These are phyloP conservation scores for Drosophila quinaria DNA, from an alignment of 2,888 invertebrate species.

Conservation along the genomic window DNA sequence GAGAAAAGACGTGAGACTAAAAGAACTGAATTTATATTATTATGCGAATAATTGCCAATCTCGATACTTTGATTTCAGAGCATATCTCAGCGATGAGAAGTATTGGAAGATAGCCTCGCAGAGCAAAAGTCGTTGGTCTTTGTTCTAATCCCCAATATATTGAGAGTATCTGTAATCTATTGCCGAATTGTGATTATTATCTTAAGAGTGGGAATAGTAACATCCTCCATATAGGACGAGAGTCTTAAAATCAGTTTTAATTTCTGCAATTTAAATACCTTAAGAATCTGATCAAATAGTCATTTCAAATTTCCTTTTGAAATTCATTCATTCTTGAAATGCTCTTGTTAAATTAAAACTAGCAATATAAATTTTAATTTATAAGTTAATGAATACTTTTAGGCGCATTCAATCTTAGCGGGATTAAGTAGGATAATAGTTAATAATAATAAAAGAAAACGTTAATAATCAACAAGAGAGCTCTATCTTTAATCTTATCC, in stretches of 20 bases:
- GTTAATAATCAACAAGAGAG: too few species aligned
- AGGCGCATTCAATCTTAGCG: too few species aligned
- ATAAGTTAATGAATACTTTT: too few species aligned
- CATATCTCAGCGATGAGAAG: conserved; percentile 87
- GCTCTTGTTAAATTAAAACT: background rate
- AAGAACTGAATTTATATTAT: background rate
- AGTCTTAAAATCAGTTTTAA: background rate
- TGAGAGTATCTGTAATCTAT: background rate
- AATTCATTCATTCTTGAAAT: background rate
- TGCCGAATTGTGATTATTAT: conserved; percentile 45
- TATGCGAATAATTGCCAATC: background rate
- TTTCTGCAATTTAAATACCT: background rate
- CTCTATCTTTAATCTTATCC: too few species aligned
- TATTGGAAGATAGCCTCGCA: conserved; percentile 87
- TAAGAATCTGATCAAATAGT: background rate
- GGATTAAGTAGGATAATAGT: too few species aligned
- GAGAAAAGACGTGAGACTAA: conserved; percentile 62
- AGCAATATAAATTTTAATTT: too few species aligned
- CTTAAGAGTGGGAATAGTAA: background rate
- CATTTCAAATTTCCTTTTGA: background rate
- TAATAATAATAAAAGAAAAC: too few species aligned
- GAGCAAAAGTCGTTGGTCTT: conserved; percentile 67
- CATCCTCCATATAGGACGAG: background rate
- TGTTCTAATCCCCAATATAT: conserved; percentile 47
- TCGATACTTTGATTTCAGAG: conserved; percentile 79